Base-by-base conservation (phyloP, 1,140 invertebrate species). In the Ips nitidus region DNA sequence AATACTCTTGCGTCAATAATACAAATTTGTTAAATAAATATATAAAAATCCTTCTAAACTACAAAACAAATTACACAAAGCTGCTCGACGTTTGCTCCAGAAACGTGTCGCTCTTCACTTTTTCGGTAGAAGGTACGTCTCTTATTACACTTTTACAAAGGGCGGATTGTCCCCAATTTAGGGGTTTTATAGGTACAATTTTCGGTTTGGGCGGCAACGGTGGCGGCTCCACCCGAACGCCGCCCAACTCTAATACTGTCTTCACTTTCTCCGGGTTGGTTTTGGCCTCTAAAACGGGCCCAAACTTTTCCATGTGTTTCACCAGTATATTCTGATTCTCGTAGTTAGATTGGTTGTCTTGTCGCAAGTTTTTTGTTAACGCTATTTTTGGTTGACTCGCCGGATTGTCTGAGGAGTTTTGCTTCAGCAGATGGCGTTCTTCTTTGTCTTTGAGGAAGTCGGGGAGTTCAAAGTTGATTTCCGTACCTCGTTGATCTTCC, bases 401-500 rank as follows among this genome's bases (percentile, higher is more conserved):
- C 36, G 39, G 22, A 41, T 41, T n/a, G 38, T 59, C 41, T 45
- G 61, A 53, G 4, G 7, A 36, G 50, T 42, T 41, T 37, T 68
- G 59, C 40, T 66, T 70, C 3, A 57, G 47, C 40, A 56, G 8
- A 2, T 66, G 45, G 39, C 70, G 75, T 68, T 81, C 80, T 67
- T 83, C 81, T 74, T 83, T 84, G 66, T 84, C 87, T 81, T 91
- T 90, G 22, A 93, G 80, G 80, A 93, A 92, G 73, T 93, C 91
- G 2, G 91, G 90, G 56, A 92, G 80, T 81, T 92, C 90, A 74
- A 90, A 91, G 78, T 92, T 92, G 1, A 92, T 91, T 81, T 91
- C 89, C 1, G 89, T 92, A 52, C 91, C 91, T 71, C 92, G 83
- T 80, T 94, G 91, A 79, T 94, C 92, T 79, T 94, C 91, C 52